These are phyloP conservation scores for Aproaerema taeniolella DNA, from an alignment of 2,888 invertebrate species.

Conservation along the genomic window DNA sequence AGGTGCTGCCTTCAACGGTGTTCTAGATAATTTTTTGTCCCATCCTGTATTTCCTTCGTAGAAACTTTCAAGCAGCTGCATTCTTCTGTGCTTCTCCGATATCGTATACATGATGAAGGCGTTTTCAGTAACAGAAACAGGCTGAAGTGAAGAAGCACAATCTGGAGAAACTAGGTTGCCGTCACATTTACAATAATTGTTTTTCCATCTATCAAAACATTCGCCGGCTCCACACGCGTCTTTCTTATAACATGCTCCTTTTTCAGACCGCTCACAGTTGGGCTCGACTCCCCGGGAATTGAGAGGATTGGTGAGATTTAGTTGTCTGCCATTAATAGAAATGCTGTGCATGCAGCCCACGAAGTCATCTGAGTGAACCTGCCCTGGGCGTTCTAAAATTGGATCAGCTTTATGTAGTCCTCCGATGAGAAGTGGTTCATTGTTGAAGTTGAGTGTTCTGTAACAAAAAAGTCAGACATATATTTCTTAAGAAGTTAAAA, in stretches of 20 bases:
- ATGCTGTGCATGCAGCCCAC: slow-evolving; percentile 96
- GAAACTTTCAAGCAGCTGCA: slow-evolving; percentile 89
- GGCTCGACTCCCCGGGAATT: slow-evolving; percentile 84
- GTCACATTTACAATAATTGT: slow-evolving; percentile 84
- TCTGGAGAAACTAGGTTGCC: slow-evolving; percentile 84
- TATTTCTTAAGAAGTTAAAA: not conserved
- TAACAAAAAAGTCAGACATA: slow-evolving; percentile 37
- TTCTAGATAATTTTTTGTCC: slow-evolving; percentile 62
- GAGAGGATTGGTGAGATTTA: slow-evolving; percentile 89
- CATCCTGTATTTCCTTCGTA: slow-evolving; percentile 86
- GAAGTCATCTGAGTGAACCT: slow-evolving; percentile 94
- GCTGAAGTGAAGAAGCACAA: slow-evolving; percentile 86
- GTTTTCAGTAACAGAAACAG: slow-evolving; percentile 87
- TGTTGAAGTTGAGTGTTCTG: slow-evolving; percentile 94
- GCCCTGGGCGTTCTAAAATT: slow-evolving; percentile 91
- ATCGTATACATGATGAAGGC: slow-evolving; percentile 87
- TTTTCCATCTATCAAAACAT: slow-evolving; percentile 92
- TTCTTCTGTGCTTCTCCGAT: slow-evolving; percentile 90
- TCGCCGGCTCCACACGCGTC: slow-evolving; percentile 77
- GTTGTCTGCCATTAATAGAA: slow-evolving; percentile 88
- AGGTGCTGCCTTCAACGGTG: slow-evolving; percentile 38
- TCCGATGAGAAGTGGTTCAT: slow-evolving; percentile 90
- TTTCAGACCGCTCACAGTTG: slow-evolving; percentile 85
- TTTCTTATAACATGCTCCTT: slow-evolving; percentile 80
- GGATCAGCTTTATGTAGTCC: slow-evolving; percentile 91